Conservation (phyloP, 2,888 invertebrate species). For the Flexamia atlantica region DNA sequence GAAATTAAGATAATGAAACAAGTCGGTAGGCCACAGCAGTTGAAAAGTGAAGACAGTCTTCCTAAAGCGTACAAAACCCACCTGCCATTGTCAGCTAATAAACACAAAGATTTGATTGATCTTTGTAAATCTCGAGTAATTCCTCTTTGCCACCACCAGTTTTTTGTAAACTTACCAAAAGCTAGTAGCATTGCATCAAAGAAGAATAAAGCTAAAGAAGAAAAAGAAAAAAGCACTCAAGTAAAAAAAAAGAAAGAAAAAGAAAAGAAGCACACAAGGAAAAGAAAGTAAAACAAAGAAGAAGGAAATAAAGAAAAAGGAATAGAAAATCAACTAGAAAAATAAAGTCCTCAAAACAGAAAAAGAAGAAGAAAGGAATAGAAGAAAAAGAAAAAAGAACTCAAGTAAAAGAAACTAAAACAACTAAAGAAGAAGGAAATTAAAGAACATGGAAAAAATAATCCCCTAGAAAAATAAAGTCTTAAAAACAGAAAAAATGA, state of each 20-base stretch:
- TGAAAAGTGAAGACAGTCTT: neutral
- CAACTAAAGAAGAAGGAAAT: too few species aligned
- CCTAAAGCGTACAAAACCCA: constrained; percentile 7
- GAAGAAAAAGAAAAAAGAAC: too few species aligned
- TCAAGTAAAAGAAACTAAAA: too few species aligned
- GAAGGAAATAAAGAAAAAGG: neutral
- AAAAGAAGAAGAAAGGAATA: too few species aligned
- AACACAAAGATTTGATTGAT: constrained; percentile 14
- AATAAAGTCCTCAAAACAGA: neutral
- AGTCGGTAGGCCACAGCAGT: constrained; percentile 8
- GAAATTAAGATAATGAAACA: constrained; percentile 5
- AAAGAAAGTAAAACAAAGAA: constrained; percentile 1
- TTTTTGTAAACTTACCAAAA: neutral
- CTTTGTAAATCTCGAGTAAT: constrained; percentile 13
- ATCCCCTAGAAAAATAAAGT: too few species aligned
- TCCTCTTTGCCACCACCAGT: constrained; percentile 11
- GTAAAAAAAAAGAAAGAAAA: too few species aligned
- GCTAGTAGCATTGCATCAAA: neutral
- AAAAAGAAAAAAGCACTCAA: too few species aligned
- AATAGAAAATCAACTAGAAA: neutral
- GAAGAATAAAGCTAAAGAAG: too few species aligned
- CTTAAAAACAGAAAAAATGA: too few species aligned
- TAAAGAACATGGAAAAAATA: too few species aligned
- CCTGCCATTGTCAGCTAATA: neutral
- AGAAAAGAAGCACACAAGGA: too few species aligned